Evolutionary conservation across 2,113 vertebrate genomes (phyloP).

Genomic region (Antigone vipio): DNA sequence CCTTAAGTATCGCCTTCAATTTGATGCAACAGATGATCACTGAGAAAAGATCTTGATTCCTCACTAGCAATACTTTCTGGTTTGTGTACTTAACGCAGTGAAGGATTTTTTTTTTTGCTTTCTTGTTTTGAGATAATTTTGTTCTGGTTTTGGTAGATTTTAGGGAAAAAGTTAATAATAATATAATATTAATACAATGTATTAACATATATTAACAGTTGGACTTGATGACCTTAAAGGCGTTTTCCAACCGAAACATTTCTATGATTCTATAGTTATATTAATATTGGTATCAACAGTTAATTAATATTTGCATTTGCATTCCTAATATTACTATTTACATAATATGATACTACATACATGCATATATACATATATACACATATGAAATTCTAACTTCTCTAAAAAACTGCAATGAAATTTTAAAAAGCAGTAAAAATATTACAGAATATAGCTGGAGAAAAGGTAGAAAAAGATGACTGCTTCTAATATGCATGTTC

Average conservation of each 20-base stretch:
- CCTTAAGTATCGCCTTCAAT: background rate
- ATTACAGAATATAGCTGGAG: background rate
- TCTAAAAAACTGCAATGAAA: background rate
- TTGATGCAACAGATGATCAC: background rate
- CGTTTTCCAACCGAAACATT: no score
- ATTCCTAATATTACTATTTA: background rate
- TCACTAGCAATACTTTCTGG: background rate
- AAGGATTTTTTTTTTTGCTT: background rate
- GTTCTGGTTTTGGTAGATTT: background rate
- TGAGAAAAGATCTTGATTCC: background rate
- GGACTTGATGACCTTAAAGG: no score
- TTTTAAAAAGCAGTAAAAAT: background rate
- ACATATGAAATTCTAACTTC: background rate
- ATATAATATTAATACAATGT: background rate
- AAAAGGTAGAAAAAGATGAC: background rate
- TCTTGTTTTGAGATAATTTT: background rate
- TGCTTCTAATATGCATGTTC: background rate
- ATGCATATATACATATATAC: background rate
- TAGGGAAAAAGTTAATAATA: background rate
- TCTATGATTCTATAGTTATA: background rate
- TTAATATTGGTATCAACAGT: background rate
- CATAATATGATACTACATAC: background rate
- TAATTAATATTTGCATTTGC: background rate
- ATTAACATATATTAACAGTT: background rate
- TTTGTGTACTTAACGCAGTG: background rate